Evolutionary conservation across 2,888 invertebrate genomes (phyloP), one percentile per base, ranked within the genome.

Genomic region (Lycia hirtaria): DNA sequence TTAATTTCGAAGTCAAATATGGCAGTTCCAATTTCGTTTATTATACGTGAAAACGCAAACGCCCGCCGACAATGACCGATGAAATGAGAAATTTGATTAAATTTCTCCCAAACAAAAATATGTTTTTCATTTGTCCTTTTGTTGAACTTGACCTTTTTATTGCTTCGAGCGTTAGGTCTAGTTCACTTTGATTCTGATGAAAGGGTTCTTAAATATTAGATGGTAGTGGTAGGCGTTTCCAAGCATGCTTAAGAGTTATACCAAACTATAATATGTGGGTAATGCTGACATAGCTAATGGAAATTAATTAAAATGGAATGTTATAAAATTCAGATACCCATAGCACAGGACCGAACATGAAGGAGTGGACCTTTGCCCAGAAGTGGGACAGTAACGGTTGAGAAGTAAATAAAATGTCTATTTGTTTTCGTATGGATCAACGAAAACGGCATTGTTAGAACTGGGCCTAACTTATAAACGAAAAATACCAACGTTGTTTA

Each of bases 61-160:
- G 19, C 12, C n/a, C 7, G 14, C 14, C 32, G 14, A 33, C 20
- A 20, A 19, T 12, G 14, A 32, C 32, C 22, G 15, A 22, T 33
- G 22, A 17, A 49, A 49, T 37, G 28, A 38, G 15, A 33, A 62
- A 54, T 54, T 54, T 58, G 45, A 49, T 51, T 43, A 40, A 55
- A 28, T 51, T 33, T 57, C 38, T 43, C 37, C 48, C n/a, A 47
- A 33, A 56, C 44, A 28, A 56, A 59, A 65, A 44, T 53, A 30
- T 54, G 33, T 49, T 54, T 58, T 60, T 52, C 30, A 48, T 52
- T 41, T 32, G 59, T 50, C 58, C 52, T 60, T 54, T 45, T 37
- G 40, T 26, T 12, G 49, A 22, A 15, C 26, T 38, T 37, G 62
- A 55, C 57, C 60, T 62, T 53, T 50, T 51, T 41, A 47, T 56